Conservation (phyloP, 2,113 vertebrate genomes). For the Phylloscopus trochiloides region DNA sequence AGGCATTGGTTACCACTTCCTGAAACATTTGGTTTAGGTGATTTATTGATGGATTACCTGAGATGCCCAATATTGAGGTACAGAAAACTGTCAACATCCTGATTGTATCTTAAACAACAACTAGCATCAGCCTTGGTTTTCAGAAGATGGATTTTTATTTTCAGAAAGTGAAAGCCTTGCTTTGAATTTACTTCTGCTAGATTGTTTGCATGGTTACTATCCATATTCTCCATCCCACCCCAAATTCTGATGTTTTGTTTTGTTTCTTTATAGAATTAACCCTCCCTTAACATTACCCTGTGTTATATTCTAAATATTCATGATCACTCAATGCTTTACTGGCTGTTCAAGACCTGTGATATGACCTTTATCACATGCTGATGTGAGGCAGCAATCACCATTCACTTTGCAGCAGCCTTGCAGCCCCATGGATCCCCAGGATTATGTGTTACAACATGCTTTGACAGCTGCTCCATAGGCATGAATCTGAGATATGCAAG, state of each 20-base stretch:
- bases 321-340: background rate
- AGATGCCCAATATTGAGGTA: background rate
- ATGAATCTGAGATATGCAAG: background rate
- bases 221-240: accelerated
- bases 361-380: background rate
- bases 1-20: background rate
- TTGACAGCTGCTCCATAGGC: background rate
- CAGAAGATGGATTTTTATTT: background rate
- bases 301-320: background rate
- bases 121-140: background rate
- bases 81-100: background rate
- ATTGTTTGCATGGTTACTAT: background rate
- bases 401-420: background rate
- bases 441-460: background rate
- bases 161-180: background rate
- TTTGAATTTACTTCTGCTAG: background rate
- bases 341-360: background rate
- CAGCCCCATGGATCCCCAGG: background rate
- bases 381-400: background rate
- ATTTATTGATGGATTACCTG: background rate
- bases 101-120: background rate
- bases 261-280: background rate
- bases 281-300: background rate
- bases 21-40: background rate
- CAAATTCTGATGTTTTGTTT: background rate